phyloP scores from a whole-genome alignment of 2,113 vertebrate species.

The Candoia aspera region DNA sequence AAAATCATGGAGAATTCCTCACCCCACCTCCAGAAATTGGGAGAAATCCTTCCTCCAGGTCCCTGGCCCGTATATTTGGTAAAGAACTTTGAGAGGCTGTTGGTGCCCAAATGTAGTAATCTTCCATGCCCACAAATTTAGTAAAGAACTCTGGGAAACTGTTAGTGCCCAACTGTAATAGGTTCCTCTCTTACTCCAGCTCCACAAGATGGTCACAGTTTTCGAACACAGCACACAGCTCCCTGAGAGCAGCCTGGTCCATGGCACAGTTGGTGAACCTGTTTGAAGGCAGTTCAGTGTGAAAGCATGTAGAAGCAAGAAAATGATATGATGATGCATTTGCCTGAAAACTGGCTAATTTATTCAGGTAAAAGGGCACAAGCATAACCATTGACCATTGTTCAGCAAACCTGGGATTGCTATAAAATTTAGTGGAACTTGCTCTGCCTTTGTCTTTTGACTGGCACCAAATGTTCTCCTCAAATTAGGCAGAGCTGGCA shows the following conservation, averaged over 20 bases:
- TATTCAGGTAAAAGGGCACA: not conserved
- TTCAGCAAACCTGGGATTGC: not conserved
- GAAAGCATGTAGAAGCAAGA: not conserved
- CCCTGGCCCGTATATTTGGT: not conserved
- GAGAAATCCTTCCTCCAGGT: not conserved
- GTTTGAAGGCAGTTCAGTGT: rapidly evolving
- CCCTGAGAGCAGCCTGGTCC: conserved; percentile 32
- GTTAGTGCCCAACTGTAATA: not conserved
- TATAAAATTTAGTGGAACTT: not conserved
- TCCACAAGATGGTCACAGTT: conserved; percentile 53
- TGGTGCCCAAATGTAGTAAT: not conserved
- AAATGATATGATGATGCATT: not conserved
- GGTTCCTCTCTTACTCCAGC: conserved; percentile 67
- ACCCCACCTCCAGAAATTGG: too few species aligned
- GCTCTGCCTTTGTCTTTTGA: not conserved
- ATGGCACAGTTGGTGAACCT: conserved; percentile 68
- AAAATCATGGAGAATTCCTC: too few species aligned
- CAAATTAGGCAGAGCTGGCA: not conserved
- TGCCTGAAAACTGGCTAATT: not conserved
- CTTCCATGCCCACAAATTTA: not conserved
- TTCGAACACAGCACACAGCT: conserved; percentile 60
- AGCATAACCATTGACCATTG: not conserved
- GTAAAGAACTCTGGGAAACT: not conserved
- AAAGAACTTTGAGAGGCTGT: not conserved
- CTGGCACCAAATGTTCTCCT: not conserved